A percentile compares a stretch with the other conserved stretches of the same genome.
Evolutionary conservation across 2,888 invertebrate species (phyloP).

Genomic region (Cactoblastis cactorum): DNA sequence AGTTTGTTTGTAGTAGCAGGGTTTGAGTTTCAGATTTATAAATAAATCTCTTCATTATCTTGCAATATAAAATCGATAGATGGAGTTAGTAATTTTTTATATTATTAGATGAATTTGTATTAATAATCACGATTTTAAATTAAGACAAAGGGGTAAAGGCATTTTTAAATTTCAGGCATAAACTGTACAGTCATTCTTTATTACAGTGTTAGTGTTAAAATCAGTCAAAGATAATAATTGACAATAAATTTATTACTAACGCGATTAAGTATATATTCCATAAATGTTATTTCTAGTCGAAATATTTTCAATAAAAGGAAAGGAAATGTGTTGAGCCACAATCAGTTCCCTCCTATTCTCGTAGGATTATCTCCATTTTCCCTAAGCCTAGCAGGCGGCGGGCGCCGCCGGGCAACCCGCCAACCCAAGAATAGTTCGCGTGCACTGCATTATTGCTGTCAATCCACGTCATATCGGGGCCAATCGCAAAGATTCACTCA

Average conservation of each 20-base stretch:
- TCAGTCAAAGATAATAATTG: no score
- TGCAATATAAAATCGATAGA: neutral
- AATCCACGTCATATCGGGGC: conserved; percentile 50
- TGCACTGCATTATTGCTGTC: conserved; percentile 49
- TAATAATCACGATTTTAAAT: no score
- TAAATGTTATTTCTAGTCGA: no score
- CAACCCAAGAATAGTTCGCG: conserved; percentile 69
- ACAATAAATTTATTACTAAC: no score
- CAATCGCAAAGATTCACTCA: conserved; percentile 38
- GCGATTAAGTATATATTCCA: no score
- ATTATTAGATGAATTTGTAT: no score
- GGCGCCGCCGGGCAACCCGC: conserved; percentile 50
- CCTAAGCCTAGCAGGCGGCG: conserved; percentile 32
- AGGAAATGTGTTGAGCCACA: neutral
- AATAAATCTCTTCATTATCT: neutral
- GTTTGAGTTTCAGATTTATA: neutral
- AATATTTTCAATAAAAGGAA: no score
- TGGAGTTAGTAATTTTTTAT: neutral
- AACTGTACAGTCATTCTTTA: no score
- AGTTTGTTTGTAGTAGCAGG: neutral
- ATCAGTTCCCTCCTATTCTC: neutral
- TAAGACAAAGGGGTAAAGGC: no score
- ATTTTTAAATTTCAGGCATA: no score
- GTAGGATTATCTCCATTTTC: neutral
- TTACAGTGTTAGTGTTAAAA: no score